These are phyloP conservation scores for Eupeodes luniger DNA, from an alignment of 2,888 invertebrate genomes.

Conservation along the genomic window DNA sequence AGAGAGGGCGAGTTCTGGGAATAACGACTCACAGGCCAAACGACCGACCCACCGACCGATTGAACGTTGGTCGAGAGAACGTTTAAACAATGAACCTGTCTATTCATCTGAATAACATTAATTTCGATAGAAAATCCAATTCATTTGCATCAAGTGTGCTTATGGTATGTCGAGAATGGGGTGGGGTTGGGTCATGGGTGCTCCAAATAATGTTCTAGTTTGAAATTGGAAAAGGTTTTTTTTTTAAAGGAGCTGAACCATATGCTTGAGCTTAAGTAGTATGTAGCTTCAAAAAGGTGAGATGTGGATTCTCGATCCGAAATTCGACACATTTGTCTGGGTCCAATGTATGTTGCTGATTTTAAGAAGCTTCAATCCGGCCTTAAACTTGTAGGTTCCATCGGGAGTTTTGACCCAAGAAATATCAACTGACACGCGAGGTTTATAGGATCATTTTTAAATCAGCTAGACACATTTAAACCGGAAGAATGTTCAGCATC, in stretches of 20 bases:
- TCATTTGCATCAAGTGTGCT: slow-evolving; percentile 11
- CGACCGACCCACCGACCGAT: slow-evolving; percentile 53
- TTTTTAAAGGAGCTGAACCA: not conserved
- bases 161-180: not conserved
- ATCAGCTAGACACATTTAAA: not conserved
- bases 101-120: slow-evolving; percentile 64
- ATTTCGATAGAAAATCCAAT: slow-evolving; percentile 61
- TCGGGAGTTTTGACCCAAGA: too few species aligned
- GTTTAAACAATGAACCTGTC: slow-evolving; percentile 49
- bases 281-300: not conserved
- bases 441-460: too few species aligned
- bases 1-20: not conserved
- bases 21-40: not conserved
- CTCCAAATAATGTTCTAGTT: slow-evolving; percentile 12
- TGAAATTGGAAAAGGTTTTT: not conserved
- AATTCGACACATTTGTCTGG: not conserved
- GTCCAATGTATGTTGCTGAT: too few species aligned
- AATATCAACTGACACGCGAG: too few species aligned
- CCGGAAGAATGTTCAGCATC: slow-evolving; percentile 53
- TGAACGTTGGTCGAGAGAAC: slow-evolving; percentile 15
- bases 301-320: not conserved
- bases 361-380: too few species aligned
- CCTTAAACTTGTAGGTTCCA: too few species aligned
- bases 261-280: slow-evolving; percentile 19
- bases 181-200: not conserved